phyloP scores from a whole-genome alignment of 2,797 vertebrate genomes.

The Helostoma temminkii region DNA sequence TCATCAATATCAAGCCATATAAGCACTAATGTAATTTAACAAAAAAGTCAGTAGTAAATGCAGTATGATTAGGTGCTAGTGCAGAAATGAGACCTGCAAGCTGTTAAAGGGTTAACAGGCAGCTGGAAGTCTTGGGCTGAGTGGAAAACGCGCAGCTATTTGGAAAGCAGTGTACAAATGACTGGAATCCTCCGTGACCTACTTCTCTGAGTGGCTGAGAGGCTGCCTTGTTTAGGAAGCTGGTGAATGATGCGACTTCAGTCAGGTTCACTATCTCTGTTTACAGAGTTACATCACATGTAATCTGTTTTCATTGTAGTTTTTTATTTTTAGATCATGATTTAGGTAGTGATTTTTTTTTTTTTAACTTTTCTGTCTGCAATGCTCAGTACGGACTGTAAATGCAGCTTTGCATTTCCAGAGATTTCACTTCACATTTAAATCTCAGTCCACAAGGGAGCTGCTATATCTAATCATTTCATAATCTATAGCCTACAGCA shows the following conservation, averaged over 20 bases:
- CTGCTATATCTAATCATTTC: too few species aligned
- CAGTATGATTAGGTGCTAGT: not conserved
- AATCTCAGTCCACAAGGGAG: constrained; percentile 15
- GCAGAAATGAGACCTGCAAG: constrained; percentile 6
- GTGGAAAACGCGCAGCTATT: constrained; percentile 82
- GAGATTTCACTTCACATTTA: constrained; percentile 9
- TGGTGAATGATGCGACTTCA: constrained; percentile 66
- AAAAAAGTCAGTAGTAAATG: not conserved
- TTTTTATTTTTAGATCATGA: constrained; percentile 25
- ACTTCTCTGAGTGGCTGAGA: constrained; percentile 77
- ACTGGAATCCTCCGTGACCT: constrained; percentile 84
- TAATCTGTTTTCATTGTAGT: constrained; percentile 18
- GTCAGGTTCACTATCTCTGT: constrained; percentile 29
- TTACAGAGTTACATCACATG: constrained; percentile 11
- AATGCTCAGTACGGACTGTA: not conserved
- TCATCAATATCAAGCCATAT: too few species aligned
- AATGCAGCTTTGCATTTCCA: not conserved
- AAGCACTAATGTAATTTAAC: not conserved
- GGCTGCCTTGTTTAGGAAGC: constrained; percentile 78
- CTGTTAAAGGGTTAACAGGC: constrained; percentile 69
- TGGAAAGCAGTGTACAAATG: constrained; percentile 82
- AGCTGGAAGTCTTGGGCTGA: constrained; percentile 75
- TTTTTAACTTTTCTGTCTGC: constrained; percentile 3
- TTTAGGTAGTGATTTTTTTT: not conserved
- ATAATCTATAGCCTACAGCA: not conserved